phyloP scores from a whole-genome alignment of 2,888 invertebrate genomes.

The Drosophila ezoana region DNA sequence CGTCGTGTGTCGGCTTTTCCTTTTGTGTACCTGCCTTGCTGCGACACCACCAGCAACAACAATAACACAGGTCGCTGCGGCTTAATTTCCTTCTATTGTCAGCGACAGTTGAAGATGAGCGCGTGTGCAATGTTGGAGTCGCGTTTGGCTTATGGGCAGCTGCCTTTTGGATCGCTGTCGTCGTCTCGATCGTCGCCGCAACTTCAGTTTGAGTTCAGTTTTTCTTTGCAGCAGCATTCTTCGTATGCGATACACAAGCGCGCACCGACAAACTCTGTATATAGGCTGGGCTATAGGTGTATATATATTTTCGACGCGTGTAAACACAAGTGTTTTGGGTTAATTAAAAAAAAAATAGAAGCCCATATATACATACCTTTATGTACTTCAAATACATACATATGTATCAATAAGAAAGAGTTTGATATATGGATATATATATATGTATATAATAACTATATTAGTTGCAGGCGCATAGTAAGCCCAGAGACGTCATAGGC shows the following conservation, averaged over 20 bases:
- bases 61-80: conserved; percentile 43
- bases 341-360: conserved; percentile 67
- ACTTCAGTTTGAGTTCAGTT: conserved; percentile 78
- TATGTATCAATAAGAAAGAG: conserved; percentile 31
- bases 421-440: conserved; percentile 18
- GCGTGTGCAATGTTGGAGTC: conserved; percentile 74
- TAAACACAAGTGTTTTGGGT: conserved; percentile 80
- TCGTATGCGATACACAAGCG: conserved; percentile 37
- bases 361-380: conserved; percentile 13
- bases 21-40: conserved; percentile 63
- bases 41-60: conserved; percentile 23
- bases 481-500: conserved; percentile 24
- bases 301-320: conserved; percentile 65
- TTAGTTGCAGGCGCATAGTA: conserved; percentile 17
- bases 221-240: conserved; percentile 68
- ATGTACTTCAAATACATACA: conserved; percentile 26
- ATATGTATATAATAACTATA: conserved; percentile 13
- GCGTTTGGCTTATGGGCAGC: conserved; percentile 62
- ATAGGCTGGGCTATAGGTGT: conserved; percentile 28
- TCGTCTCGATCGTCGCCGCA: conserved; percentile 66
- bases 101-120: conserved; percentile 54
- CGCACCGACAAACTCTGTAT: conserved; percentile 29
- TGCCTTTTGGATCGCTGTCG: conserved; percentile 47
- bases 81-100: conserved; percentile 76
- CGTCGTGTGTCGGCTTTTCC: conserved; percentile 57